phyloP scores from a whole-genome alignment of 30 jellyfish, hydroid and myxozoan genomes.

The Turritopsis rubra region DNA sequence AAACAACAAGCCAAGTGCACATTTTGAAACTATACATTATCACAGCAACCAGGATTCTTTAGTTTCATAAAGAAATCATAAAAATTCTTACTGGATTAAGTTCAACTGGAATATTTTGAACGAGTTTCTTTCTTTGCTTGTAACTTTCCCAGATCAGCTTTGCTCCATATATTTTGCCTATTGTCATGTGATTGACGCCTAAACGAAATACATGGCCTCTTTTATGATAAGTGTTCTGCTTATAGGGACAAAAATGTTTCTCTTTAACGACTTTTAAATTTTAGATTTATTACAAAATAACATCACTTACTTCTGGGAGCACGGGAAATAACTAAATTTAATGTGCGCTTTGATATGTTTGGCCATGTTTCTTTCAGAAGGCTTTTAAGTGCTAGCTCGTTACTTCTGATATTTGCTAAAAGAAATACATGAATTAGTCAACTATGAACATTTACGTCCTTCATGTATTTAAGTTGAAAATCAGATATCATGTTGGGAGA shows the following conservation, averaged over 20 bases:
- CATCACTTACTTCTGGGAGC: constrained; percentile 14
- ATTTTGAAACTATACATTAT: no score
- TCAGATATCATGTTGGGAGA: background rate
- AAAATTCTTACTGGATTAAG: background rate
- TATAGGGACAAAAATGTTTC: background rate
- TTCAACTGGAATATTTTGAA: background rate
- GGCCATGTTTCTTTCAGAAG: constrained; percentile 61
- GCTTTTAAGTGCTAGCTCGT: constrained; percentile 46
- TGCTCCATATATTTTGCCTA: constrained; percentile 43
- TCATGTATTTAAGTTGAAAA: background rate
- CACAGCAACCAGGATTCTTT: no score
- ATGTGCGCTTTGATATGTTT: constrained; percentile 52
- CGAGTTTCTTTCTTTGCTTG: constrained; percentile 1
- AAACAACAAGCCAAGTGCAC: no score
- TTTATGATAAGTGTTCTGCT: no score
- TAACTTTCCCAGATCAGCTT: constrained; percentile 61
- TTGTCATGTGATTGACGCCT: constrained; percentile 18
- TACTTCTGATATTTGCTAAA: constrained; percentile 40
- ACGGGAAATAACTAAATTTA: constrained; percentile 63
- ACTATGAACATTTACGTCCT: no score
- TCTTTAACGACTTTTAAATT: background rate
- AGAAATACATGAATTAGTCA: background rate
- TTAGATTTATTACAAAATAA: no score
- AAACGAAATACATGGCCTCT: no score
- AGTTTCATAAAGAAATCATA: background rate